Percentiles rank a stretch among this genome's conserved stretches.
Evolutionary conservation across 2,113 vertebrate species (phyloP).

Genomic region (Lasiurus cinereus): DNA sequence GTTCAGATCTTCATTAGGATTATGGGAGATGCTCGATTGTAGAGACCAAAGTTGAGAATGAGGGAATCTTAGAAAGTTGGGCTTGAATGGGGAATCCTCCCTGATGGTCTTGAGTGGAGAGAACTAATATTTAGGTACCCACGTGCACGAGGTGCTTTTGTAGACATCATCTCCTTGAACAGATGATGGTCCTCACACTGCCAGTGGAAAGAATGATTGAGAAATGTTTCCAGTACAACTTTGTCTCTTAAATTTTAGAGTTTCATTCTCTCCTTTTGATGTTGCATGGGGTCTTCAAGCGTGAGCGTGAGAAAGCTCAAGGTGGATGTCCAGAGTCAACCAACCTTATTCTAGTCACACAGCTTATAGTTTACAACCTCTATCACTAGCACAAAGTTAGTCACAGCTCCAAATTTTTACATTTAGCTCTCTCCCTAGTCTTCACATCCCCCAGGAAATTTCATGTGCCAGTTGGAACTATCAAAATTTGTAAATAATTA

Average conservation of each 20-base stretch:
- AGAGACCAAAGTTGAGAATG: not conserved
- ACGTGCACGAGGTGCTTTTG: not conserved
- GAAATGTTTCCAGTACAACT: not conserved
- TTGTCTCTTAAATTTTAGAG: not conserved
- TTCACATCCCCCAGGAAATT: not conserved
- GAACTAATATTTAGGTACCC: not conserved
- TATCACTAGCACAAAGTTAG: not conserved
- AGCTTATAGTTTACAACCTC: not conserved
- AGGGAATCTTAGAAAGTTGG: not conserved
- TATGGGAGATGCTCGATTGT: not conserved
- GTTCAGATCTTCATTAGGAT: not conserved
- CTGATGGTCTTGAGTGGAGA: not conserved
- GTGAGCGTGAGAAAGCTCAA: not conserved
- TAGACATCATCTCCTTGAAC: not conserved
- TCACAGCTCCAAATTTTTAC: not conserved
- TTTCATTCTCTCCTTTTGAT: not conserved
- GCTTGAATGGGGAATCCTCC: not conserved
- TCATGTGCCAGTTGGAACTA: conserved; percentile 9
- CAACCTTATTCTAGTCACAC: not conserved
- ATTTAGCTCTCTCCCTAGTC: not conserved
- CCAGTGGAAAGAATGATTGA: not conserved
- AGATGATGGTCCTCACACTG: not conserved
- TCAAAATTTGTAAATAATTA: conserved; percentile 57
- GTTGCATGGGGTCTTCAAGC: not conserved
- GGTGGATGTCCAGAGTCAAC: not conserved